Evolutionary conservation across 2,113 vertebrate genomes (phyloP).

Genomic region (Aleadryas rufinucha): DNA sequence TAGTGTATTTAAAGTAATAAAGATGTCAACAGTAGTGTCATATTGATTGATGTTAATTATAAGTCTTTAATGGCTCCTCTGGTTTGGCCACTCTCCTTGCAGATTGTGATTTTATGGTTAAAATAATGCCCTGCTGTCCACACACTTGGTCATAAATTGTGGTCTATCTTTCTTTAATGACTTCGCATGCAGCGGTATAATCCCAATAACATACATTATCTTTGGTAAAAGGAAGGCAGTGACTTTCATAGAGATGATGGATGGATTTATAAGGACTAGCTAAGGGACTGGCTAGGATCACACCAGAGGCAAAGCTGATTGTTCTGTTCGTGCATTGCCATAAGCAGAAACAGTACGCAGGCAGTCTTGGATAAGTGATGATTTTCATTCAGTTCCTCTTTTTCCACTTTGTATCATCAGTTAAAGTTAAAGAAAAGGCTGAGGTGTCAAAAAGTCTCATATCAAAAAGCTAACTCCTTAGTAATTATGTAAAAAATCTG

Average conservation of each 20-base stretch:
- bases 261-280: conserved; percentile 64
- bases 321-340: background rate
- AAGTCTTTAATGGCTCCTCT: conserved; percentile 71
- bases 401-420: background rate
- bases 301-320: conserved; percentile 23
- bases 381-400: conserved; percentile 23
- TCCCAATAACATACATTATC: conserved; percentile 73
- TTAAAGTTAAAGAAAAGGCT: background rate
- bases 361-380: conserved; percentile 23
- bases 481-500: background rate
- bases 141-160: conserved; percentile 71
- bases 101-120: conserved; percentile 77
- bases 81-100: conserved; percentile 68
- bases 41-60: conserved; percentile 80
- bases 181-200: conserved; percentile 60
- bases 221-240: conserved; percentile 63
- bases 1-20: conserved; percentile 79
- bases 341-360: background rate
- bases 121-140: conserved; percentile 73
- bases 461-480: background rate
- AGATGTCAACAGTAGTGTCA: conserved; percentile 74
- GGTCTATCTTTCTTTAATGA: conserved; percentile 73
- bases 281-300: conserved; percentile 45
- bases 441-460: background rate
- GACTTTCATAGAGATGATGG: conserved; percentile 62